phyloP scores from a whole-genome alignment of 2,113 vertebrate genomes.

The Fulmarus glacialis region DNA sequence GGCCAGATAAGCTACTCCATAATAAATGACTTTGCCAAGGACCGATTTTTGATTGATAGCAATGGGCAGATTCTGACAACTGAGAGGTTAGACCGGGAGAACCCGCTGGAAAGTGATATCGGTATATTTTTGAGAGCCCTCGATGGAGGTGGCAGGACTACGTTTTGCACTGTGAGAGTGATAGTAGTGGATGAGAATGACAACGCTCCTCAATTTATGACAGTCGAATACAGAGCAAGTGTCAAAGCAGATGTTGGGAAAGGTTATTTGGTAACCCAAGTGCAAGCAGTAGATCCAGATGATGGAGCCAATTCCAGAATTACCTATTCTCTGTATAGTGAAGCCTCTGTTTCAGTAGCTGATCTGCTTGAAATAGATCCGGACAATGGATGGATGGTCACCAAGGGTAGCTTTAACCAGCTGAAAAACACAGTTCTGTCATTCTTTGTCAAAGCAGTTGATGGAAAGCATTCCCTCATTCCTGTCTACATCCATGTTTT shows the following conservation, averaged over 20 bases:
- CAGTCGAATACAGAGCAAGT: constrained; percentile 88
- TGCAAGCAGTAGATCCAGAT: constrained; percentile 91
- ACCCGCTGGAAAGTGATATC: constrained; percentile 81
- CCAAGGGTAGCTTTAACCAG: constrained; percentile 90
- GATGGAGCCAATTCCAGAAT: constrained; percentile 90
- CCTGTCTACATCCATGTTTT: constrained; percentile 95
- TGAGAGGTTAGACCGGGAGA: constrained; percentile 91
- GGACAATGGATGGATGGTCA: constrained; percentile 98
- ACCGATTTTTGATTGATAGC: constrained; percentile 87
- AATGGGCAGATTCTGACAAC: constrained; percentile 88
- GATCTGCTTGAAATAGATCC: constrained; percentile 94
- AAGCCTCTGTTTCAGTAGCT: constrained; percentile 87
- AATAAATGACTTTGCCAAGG: constrained; percentile 89
- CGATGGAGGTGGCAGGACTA: constrained; percentile 87
- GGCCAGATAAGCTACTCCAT: constrained; percentile 88
- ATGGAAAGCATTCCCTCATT: constrained; percentile 89
- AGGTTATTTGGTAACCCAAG: constrained; percentile 91
- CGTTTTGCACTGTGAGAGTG: constrained; percentile 88
- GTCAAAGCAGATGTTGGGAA: constrained; percentile 88
- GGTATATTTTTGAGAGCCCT: constrained; percentile 85
- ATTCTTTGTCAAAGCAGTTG: constrained; percentile 97
- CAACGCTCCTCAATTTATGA: constrained; percentile 87
- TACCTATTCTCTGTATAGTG: constrained; percentile 92
- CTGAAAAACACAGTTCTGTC: constrained; percentile 90
- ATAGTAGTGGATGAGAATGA: constrained; percentile 94